Evolutionary conservation across 2,888 invertebrate genomes (phyloP).

Genomic region (Oeneis ivallda): DNA sequence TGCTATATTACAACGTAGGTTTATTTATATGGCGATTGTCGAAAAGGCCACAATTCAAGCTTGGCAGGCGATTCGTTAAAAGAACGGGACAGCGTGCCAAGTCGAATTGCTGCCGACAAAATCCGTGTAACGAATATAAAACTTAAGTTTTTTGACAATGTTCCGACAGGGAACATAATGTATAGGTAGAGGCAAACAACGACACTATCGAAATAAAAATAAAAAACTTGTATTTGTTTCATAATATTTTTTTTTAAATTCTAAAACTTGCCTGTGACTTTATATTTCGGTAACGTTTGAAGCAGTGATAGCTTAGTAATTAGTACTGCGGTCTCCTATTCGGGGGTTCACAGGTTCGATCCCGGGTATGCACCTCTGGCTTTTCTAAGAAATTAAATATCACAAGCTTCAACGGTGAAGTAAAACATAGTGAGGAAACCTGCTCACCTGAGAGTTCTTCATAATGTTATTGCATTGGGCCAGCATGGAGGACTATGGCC

Average conservation of each 20-base stretch:
- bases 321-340: no score
- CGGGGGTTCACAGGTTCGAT: no score
- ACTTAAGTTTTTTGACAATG: constrained; percentile 25
- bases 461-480: no score
- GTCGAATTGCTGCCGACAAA: constrained; percentile 28
- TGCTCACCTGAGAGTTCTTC: no score
- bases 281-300: neutral
- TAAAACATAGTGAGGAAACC: no score
- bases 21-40: constrained; percentile 8
- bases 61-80: constrained; percentile 27
- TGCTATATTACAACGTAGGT: neutral
- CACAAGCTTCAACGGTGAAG: no score
- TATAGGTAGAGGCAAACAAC: neutral
- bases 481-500: no score
- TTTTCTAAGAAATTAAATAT: no score
- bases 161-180: neutral
- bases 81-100: constrained; percentile 23
- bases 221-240: neutral
- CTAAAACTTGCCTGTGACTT: neutral
- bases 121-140: constrained; percentile 31
- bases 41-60: constrained; percentile 24
- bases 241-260: neutral
- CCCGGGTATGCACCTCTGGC: no score
- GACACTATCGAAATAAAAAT: neutral
- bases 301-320: no score